Evolutionary conservation across 2,797 vertebrate genomes (phyloP), one percentile per base, ranked within the genome.

Genomic region (Emydoidea blandingii): DNA sequence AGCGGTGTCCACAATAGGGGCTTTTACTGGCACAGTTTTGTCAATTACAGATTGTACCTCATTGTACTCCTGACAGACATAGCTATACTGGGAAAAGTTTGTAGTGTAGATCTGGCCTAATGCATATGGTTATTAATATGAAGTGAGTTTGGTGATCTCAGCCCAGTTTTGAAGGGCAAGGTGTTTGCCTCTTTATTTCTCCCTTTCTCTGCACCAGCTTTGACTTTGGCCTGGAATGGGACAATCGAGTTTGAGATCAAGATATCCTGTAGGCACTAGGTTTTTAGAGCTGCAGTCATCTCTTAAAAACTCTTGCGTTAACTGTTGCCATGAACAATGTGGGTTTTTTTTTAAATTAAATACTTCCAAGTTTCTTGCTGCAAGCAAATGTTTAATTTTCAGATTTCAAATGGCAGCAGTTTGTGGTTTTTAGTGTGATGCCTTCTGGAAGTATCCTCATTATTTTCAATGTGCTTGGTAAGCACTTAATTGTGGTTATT

Each of bases 391-490:
- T 37, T 41, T 5, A n/a, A 44, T 74, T 62, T 90, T 34, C 0
- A 0, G 15, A 19, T 88, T 37, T 80, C 72, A 86, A 25, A 23
- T 19, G 37, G 19, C 11, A 3, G 52, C 0, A 0, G 65, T 91
- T 76, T 59, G 86, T 37, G 80, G 53, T 34, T 76, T 18, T 37
- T 27, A 1, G 34, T 15, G 29, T 53, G 11, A 8, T 49, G 27
- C 1, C 6, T 41, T 81, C 52, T 79, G 0, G 0, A 81, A 59
- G 76, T 0, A 0, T 49, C 49, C 27, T 50, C 3, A 0, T 25
- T 41, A 8, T 18, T 86, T 34, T 37, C 10, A 18, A 14, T 0
- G 0, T 0, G 0, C 12, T 25, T 31, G 4, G 4, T 18, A 68
- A 7, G 1, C 79, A 47, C 41, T 18, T 5, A 27, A 44, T 56